Base-by-base conservation (phyloP, 2,888 invertebrate species). In the Agriotes lineatus region DNA sequence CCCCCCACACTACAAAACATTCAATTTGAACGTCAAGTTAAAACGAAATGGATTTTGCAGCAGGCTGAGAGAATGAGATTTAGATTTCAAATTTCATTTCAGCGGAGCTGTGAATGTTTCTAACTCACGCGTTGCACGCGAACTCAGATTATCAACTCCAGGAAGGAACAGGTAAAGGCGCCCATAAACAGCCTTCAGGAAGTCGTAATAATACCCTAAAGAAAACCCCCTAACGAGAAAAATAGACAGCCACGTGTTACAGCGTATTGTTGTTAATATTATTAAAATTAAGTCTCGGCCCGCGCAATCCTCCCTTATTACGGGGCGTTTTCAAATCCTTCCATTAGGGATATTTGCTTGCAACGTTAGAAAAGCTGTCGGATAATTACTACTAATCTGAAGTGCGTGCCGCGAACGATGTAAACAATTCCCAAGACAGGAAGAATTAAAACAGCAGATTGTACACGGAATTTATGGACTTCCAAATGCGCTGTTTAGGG, bases 21-120 rank as follows among this genome's bases (percentile, higher is more conserved):
- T 87, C 86, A 86, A 87, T 87, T 87, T 86, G 85, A 86, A 85
- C 85, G 86, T 86, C 85, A 86, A 86, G 85, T 87, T 86, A 85
- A 85, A 86, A 85, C 85, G 86, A 86, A 87, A 87, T 87, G 86
- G 86, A 87, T 87, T 87, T 86, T 86, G 84, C 84, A 84, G 83
- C 83, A 81, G 82, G 83, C 81, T 83, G 82, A 82, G 82, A 84
- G 83, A 84, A 83, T 83, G 82, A 83, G 83, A 83, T 84, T 83
- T 83, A 81, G 84, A 84, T 84, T 84, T 84, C 80, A 82, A 82
- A 83, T 83, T 83, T 84, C 78, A 78, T 80, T 79, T 79, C 79
- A 76, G 79, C 78, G 73, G 78, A 76, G 74, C 69, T 72, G 75
- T 67, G 74, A 74, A 74, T 76, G 76, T 78, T 77, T 78, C 74